Evolutionary conservation across 2,113 vertebrate genomes (phyloP), one percentile per base, ranked within the genome.

Genomic region (Ceyx melanurus): DNA sequence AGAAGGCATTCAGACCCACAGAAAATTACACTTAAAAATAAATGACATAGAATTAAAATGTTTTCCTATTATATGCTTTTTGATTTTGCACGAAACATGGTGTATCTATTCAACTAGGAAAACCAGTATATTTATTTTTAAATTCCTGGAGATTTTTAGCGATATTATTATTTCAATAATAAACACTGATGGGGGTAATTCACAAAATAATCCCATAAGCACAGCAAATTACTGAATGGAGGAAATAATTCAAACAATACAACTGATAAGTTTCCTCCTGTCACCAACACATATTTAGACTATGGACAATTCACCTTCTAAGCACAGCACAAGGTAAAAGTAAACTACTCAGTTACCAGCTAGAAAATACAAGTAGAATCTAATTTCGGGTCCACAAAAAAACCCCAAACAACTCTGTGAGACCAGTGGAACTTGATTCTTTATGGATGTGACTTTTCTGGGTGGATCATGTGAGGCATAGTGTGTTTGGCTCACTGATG

Each of bases 201-300:
- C 21, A 75, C 18, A 25, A 46, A 72, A 50, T 12, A 0, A 28
- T 1, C 0, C 7, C 4, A 0, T 10, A 56, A 60, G 9, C 13
- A 53, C 20, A 85, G 87, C 13, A 61, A 78, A 66, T 57, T 65
- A 61, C 4, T 31, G 42, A 83, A 64, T 26, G 29, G 29, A 78
- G 56, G n/a, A 70, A 71, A 81, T 4, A 53, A 54, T 48, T 90
- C 40, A 65, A 57, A 22, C 21, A 86, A 70, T 3, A 61, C 13
- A 21, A 35, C 21, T 5, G 10, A 2, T 43, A 92, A 62, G 14
- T 46, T 33, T 66, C 35, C 25, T 76, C 50, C 56, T 71, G 43
- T 21, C 42, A 66, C 35, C 31, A 40, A 74, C 21, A 80, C 6
- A 3, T 5, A 53, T 2, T 13, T 25, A 60, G 16, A 35, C n/a